Evolutionary conservation across 2,113 vertebrate genomes (phyloP).

Genomic region (Elgaria multicarinata): DNA sequence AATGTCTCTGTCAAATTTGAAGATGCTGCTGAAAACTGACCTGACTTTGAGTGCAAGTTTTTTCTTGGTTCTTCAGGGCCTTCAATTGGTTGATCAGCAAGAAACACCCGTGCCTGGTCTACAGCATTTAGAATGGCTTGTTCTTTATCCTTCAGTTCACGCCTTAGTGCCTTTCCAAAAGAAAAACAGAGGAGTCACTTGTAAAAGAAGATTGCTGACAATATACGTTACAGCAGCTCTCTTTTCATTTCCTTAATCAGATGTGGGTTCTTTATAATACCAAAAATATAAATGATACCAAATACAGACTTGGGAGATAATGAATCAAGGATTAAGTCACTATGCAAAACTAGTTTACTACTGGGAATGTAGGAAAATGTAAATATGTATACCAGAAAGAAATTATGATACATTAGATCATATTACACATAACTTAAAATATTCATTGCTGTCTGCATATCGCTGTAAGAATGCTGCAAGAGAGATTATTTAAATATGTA

Average conservation of each 20-base stretch:
- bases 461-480: conserved; percentile 5
- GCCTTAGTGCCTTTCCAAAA: conserved; percentile 82
- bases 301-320: neutral
- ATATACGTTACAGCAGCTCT: neutral
- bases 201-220: conserved; percentile 17
- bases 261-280: neutral
- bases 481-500: conserved; percentile 29
- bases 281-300: conserved; percentile 45
- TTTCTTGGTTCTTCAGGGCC: conserved; percentile 93
- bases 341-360: conserved; percentile 16
- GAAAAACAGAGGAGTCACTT: conserved; percentile 46
- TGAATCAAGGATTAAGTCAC: neutral
- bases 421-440: conserved; percentile 8
- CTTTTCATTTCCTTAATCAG: conserved; percentile 26
- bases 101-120: conserved; percentile 93
- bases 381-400: neutral
- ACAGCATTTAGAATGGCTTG: conserved; percentile 86
- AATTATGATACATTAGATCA: conserved; percentile 22
- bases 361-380: conserved; percentile 14
- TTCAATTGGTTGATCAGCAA: conserved; percentile 96
- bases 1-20: neutral
- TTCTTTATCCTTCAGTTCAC: conserved; percentile 92
- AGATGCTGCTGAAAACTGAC: conserved; percentile 68
- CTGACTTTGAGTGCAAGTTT: conserved; percentile 88
- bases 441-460: conserved; percentile 28